Evolutionary conservation across 1,140 invertebrate genomes (phyloP), one percentile per base, ranked within the genome.

Genomic region (Tetramorium parvispinum): DNA sequence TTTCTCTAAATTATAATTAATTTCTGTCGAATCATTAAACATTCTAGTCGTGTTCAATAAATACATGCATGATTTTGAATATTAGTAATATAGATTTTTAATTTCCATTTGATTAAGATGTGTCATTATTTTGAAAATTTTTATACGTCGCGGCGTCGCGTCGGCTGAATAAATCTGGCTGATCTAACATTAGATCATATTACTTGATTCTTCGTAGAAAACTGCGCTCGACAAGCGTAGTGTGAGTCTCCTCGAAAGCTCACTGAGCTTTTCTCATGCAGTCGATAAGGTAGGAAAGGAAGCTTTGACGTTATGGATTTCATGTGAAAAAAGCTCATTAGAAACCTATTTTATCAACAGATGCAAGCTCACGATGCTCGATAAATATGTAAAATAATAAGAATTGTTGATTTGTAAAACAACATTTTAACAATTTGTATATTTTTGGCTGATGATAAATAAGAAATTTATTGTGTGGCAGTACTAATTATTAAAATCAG

Each of bases 261-360:
- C 11, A 43, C 4, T 5, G 40, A 82, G 27, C 24, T 79, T 86
- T 40, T 21, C 13, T 32, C 3, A 18, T 13, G 0, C 66, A 10
- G 88, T 87, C 87, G 91, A 55, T 92, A 85, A 91, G 2, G 82
- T 27, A 89, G 91, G 24, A 51, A 79, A 61, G 59, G 66, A 83
- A 82, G 53, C 57, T 13, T 3, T 37, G 40, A 61, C 66, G n/a
- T 68, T 40, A 11, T 55, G 4, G 13, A 66, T n/a, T 55, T 18
- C 16, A 81, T 11, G 10, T 21, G 24, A 51, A 65, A 73, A 59
- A 89, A 86, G 51, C 43, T 86, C 11, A 43, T 13, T 5, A 65
- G 59, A 27, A 7, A 75, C 11, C 89, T 90, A 59, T 68, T 16
- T 90, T 90, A 89, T 46, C 89, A 76, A 85, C 88, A 10, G 75